Conservation (phyloP, 2,113 vertebrate species). For the Tringa solitaria region DNA sequence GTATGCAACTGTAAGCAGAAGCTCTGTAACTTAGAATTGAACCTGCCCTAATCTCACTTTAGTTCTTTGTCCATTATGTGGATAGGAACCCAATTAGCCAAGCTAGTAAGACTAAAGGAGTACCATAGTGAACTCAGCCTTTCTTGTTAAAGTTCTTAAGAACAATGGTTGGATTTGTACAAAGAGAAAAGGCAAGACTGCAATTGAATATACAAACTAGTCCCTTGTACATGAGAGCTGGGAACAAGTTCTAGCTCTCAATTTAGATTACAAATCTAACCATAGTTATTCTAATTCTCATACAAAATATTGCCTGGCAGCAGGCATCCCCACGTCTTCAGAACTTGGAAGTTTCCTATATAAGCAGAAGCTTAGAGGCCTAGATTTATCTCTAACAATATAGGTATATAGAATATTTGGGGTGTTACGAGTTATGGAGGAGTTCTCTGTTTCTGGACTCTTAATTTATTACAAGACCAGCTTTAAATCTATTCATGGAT, state of each 20-base stretch:
- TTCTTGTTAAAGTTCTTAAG: neutral
- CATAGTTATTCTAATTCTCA: neutral
- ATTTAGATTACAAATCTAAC: neutral
- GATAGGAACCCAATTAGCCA: neutral
- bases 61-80: neutral
- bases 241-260: neutral
- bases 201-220: neutral
- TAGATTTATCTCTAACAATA: neutral
- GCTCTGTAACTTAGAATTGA: neutral
- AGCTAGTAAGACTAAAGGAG: neutral
- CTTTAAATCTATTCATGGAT: neutral
- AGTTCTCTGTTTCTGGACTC: neutral
- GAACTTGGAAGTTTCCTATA: neutral
- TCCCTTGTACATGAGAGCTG: neutral
- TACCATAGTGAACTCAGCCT: neutral
- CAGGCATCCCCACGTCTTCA: neutral
- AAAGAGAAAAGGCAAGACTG: neutral
- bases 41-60: neutral
- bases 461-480: neutral
- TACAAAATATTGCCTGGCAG: neutral
- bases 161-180: neutral
- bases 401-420: neutral
- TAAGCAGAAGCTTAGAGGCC: neutral
- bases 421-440: neutral
- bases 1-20: neutral